Evolutionary conservation across 2,797 vertebrate species (phyloP).

Genomic region (Ceryle rudis): DNA sequence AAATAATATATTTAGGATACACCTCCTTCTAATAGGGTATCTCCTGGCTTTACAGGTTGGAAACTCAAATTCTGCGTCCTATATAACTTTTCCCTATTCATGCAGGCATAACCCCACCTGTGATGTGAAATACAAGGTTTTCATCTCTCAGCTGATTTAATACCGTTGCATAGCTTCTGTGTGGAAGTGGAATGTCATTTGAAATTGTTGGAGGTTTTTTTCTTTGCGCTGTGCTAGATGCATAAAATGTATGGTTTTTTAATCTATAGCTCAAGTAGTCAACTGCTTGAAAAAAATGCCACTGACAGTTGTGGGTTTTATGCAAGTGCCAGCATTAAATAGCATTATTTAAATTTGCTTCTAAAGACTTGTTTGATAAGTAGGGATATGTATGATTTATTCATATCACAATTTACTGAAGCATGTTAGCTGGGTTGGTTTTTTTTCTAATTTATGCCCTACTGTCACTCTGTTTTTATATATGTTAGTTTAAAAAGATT

Average conservation of each 20-base stretch:
- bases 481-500: conserved; percentile 75
- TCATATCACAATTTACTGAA: conserved; percentile 74
- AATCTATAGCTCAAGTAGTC: conserved; percentile 66
- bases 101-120: background rate
- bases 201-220: background rate
- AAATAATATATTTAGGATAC: background rate
- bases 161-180: background rate
- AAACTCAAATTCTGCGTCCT: conserved; percentile 7
- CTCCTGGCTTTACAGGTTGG: background rate
- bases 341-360: conserved; percentile 75
- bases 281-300: conserved; percentile 53
- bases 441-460: conserved; percentile 61
- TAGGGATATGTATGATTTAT: conserved; percentile 73
- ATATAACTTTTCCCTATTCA: background rate
- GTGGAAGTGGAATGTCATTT: background rate
- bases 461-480: conserved; percentile 71
- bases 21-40: background rate
- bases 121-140: background rate
- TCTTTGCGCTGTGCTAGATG: background rate
- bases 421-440: conserved; percentile 24
- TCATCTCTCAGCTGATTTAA: background rate
- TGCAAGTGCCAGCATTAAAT: conserved; percentile 67
- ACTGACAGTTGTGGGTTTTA: conserved; percentile 61
- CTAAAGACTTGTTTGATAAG: conserved; percentile 77
- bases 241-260: conserved; percentile 33